phyloP scores from a whole-genome alignment of 2,888 invertebrate species.

The Zonitis immaculata region DNA sequence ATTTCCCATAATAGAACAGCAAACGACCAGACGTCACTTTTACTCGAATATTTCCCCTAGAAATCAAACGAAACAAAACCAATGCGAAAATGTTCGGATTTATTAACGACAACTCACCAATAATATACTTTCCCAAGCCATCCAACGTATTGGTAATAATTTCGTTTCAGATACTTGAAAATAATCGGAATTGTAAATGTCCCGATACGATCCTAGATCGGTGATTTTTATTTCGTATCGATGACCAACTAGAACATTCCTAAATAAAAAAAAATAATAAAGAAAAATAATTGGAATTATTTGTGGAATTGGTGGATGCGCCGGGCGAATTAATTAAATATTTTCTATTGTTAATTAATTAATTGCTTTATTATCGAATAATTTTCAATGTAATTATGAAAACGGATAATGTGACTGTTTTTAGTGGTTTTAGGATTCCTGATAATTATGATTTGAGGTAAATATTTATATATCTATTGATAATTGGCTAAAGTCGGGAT shows the following conservation, averaged over 20 bases:
- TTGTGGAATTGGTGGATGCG: neutral
- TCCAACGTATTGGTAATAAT: conserved; percentile 77
- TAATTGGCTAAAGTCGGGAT: too few species aligned
- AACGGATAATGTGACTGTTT: too few species aligned
- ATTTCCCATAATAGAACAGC: conserved; percentile 87
- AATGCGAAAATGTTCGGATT: too few species aligned
- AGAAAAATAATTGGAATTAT: too few species aligned
- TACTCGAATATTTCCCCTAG: conserved; percentile 75
- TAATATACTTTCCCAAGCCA: conserved; percentile 82
- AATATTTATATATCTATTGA: too few species aligned
- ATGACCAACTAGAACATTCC: conserved; percentile 79
- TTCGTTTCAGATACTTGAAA: conserved; percentile 68
- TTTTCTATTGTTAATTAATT: too few species aligned
- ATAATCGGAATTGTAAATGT: conserved; percentile 71
- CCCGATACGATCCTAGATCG: conserved; percentile 69
- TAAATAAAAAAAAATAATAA: conserved; percentile 39
- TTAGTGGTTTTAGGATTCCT: too few species aligned
- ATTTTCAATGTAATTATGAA: too few species aligned
- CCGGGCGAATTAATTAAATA: neutral
- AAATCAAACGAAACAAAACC: neutral
- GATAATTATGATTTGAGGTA: too few species aligned
- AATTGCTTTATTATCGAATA: too few species aligned
- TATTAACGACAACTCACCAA: conserved; percentile 53
- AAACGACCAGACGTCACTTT: conserved; percentile 86
- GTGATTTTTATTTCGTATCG: conserved; percentile 69